Base-by-base conservation (phyloP, 2,797 vertebrate genomes). In the Silurus lanzhouensis region DNA sequence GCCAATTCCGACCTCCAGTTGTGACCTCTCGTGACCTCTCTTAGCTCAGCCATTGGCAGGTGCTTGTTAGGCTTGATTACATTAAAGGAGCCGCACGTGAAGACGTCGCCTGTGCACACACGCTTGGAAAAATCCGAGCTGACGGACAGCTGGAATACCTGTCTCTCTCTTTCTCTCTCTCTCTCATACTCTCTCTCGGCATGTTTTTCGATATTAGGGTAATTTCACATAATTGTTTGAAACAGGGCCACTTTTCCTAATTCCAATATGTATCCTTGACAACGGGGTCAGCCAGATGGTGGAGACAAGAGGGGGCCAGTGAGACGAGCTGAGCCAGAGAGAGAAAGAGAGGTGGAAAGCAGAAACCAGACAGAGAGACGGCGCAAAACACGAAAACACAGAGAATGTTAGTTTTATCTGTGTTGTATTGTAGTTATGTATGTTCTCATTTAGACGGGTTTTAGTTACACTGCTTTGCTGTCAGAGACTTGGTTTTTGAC, bases 191-290 rank as follows among this genome's bases (percentile, higher is more conserved):
- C 84, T 61, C 92, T 58, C 91, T 96, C 96, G 96, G 96, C 96
- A 93, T 95, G 92, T 95, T 95, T 95, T 93, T 94, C 93, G 96
- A 97, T 96, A 95, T 96, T 96, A 93, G 94, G 94, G 94, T 96
- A 94, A 97, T 98, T 96, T 97, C 91, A 93, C 95, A 93, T 96
- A 97, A 98, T 98, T 97, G 93, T 95, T 97, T 93, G 93, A 96
- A 96, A 94, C 92, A 96, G 95, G 93, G 94, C 94, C 95, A 95
- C 95, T 95, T 95, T 94, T 95, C 93, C 93, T 96, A 97, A 97
- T 97, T 96, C 95, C 95, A 96, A 96, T 94, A 94, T 94, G 94
- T 93, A 95, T 93, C 95, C 94, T 95, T 94, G 93, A 94, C 93
- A 94, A 94, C 92, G 92, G 92, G 93, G 89, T 93, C 91, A 92